Evolutionary conservation across 2,888 invertebrate genomes (phyloP).

Genomic region (Callimorpha dominula): DNA sequence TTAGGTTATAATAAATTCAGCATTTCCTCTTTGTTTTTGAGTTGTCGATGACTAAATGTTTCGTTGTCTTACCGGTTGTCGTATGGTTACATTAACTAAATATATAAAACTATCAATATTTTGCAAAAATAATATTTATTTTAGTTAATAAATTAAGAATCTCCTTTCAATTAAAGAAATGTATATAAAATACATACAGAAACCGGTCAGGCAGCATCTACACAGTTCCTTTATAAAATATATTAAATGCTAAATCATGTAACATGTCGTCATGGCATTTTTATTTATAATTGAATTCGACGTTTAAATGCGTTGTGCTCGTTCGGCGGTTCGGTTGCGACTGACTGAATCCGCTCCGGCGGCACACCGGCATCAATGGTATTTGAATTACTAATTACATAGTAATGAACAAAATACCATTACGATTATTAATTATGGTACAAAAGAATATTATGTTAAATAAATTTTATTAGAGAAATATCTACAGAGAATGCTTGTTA

Average conservation of each 20-base stretch:
- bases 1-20: neutral
- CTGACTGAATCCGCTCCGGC: conserved; percentile 19
- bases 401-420: conserved; percentile 50
- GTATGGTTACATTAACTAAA: neutral
- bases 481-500: conserved; percentile 29
- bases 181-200: neutral
- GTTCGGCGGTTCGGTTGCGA: conserved; percentile 18
- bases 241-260: conserved; percentile 22
- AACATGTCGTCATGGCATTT: conserved; percentile 15
- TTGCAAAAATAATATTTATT: neutral
- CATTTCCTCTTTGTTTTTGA: conserved; percentile 9
- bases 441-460: conserved; percentile 40
- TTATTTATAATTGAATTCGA: conserved; percentile 20
- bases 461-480: conserved; percentile 40
- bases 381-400: conserved; percentile 45
- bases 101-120: neutral
- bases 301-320: conserved; percentile 17
- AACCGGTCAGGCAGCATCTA: conserved; percentile 24
- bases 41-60: neutral
- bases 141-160: conserved; percentile 25
- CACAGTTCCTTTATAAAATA: conserved; percentile 19
- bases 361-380: conserved; percentile 24
- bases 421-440: conserved; percentile 42
- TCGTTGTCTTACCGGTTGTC: conserved; percentile 18
- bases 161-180: conserved; percentile 12